These are phyloP conservation scores for Meloidogyne hapla DNA, from an alignment of 1,140 invertebrate species.

Conservation along the genomic window DNA sequence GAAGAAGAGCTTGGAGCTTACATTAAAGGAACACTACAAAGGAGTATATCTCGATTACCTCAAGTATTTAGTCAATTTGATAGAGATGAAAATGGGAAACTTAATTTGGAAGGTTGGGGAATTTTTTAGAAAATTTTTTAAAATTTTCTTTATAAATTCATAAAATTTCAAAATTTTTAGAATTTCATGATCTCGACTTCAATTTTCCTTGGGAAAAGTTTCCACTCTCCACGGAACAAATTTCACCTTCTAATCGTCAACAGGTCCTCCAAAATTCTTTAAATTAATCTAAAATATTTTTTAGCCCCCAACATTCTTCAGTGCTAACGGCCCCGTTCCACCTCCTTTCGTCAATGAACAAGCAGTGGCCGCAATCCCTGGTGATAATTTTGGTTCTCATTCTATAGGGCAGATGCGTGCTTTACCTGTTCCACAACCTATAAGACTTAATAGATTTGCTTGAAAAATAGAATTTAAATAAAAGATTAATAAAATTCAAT, in stretches of 20 bases:
- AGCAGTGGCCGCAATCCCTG: neutral
- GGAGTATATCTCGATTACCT: constrained; percentile 20
- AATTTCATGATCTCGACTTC: constrained; percentile 36
- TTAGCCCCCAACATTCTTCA: constrained; percentile 7
- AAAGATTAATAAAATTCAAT: too few relatives aligned
- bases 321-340: neutral
- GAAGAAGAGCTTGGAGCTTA: constrained; percentile 34
- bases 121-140: neutral
- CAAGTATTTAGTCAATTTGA: constrained; percentile 38
- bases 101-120: constrained; percentile 34
- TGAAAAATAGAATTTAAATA: neutral
- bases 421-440: constrained; percentile 14
- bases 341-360: constrained; percentile 23
- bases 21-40: constrained; percentile 35
- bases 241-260: neutral
- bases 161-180: neutral
- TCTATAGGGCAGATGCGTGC: neutral
- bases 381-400: neutral
- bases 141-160: neutral
- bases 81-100: constrained; percentile 26
- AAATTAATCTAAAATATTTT: neutral
- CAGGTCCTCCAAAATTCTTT: constrained; percentile 3
- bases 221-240: constrained; percentile 8
- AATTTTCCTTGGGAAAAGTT: constrained; percentile 41
- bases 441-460: neutral